Evolutionary conservation across 2,888 invertebrate species (phyloP), one percentile per base, ranked within the genome.

Genomic region (Parnassius orleans): DNA sequence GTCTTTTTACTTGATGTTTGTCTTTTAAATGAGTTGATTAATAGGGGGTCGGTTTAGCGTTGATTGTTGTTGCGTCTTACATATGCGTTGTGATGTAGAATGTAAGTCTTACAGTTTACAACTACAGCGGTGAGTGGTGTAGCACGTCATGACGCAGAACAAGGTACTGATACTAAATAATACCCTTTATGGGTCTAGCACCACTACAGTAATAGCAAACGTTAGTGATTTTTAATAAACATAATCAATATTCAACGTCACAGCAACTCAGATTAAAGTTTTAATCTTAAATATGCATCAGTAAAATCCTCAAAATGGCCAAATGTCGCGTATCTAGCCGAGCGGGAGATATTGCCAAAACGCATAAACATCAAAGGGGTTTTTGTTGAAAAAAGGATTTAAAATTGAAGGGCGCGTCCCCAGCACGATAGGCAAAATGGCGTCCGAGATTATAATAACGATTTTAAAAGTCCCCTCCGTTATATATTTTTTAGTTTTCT

Each of bases 371-470:
- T 91, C 90, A 90, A 91, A 91, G 87, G 90, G 90, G 80, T 90
- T 88, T 86, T 89, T 83, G 80, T 84, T 81, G 66, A 79, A 84
- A 85, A 88, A 88, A 87, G 85, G 80, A 84, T 87, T 89, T 86
- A 86, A 90, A 87, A 85, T 87, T 84, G 88, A 83, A 91, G 90
- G 90, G 90, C 88, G 88, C 87, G 85, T 88, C 89, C 89, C 88
- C 80, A 81, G 68, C 73, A 72, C 76, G 74, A 73, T 76, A 75
- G 78, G 79, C 82, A 86, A 86, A 87, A 90, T 89, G 87, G 89
- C 90, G 87, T 86, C 88, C 90, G 86, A 90, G 90, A 90, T 91
- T 90, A 90, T 91, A 90, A 90, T 91, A 91, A 91, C 90, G 90
- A 90, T 91, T 90, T 90, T 90, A 86, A 87, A 83, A 84, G 85